These are phyloP conservation scores for Mycetomoellerius zeteki DNA, from an alignment of 1,140 invertebrate species.

Conservation along the genomic window DNA sequence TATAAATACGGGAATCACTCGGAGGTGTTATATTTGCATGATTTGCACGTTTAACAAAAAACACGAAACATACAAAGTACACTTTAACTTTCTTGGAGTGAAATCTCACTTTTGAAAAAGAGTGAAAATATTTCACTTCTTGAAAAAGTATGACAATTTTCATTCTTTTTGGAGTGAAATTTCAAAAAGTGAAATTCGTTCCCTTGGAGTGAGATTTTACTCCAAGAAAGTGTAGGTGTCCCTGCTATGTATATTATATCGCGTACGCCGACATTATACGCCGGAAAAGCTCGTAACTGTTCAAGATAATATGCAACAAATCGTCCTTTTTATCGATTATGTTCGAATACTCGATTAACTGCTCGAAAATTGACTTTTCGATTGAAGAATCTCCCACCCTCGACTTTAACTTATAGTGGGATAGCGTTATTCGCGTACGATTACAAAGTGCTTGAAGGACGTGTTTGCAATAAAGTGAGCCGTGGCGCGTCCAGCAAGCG, in stretches of 20 bases:
- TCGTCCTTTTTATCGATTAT: slow-evolving; percentile 15
- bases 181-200: too few species aligned
- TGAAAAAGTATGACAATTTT: too few species aligned
- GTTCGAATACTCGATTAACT: slow-evolving; percentile 32
- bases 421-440: neutral
- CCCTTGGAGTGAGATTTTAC: too few species aligned
- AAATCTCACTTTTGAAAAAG: too few species aligned
- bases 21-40: neutral
- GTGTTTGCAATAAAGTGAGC: slow-evolving; percentile 28
- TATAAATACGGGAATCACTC: neutral
- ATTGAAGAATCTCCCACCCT: neutral
- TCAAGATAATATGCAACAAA: slow-evolving; percentile 24
- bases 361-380: too few species aligned
- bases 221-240: too few species aligned
- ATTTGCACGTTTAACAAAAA: neutral
- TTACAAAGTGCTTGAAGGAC: slow-evolving; percentile 4
- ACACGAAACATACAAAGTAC: neutral
- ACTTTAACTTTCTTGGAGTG: too few species aligned
- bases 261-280: neutral
- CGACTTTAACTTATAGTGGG: neutral
- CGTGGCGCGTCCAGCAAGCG: slow-evolving; percentile 8
- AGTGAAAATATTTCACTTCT: too few species aligned
- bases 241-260: neutral
- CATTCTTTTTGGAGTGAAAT: too few species aligned
- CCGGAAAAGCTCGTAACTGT: slow-evolving; percentile 19